Evolutionary conservation across 35 echinoderm and acorn worm species (phyloP).

Genomic region (Diadema setosum): DNA sequence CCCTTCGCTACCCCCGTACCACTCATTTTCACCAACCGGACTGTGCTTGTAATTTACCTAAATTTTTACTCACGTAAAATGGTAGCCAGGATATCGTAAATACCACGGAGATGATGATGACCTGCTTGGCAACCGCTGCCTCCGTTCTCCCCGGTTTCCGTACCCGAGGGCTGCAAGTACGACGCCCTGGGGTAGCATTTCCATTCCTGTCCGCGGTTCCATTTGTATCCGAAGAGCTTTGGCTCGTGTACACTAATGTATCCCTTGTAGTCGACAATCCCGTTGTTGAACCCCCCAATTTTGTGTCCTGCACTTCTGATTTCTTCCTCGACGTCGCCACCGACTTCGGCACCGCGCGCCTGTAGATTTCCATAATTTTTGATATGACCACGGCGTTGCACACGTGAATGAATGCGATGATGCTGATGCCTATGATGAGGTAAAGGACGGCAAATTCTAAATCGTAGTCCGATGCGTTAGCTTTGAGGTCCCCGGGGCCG

Average conservation of each 20-base stretch:
- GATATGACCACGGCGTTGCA: background rate
- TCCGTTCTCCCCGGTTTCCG: background rate
- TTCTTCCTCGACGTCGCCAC: background rate
- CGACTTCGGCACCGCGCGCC: background rate
- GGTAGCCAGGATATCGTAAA: slow-evolving; percentile 41
- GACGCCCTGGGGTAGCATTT: background rate
- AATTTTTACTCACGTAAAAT: slow-evolving; percentile 40
- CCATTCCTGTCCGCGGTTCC: background rate
- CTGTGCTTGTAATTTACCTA: background rate
- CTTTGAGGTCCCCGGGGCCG: slow-evolving; percentile 34
- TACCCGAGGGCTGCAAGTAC: background rate
- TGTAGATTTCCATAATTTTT: background rate
- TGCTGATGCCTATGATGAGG: background rate
- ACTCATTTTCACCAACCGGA: background rate
- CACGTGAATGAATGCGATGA: background rate
- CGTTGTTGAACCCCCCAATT: background rate
- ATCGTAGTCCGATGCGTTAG: background rate
- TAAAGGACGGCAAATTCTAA: slow-evolving; percentile 7
- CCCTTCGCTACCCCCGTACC: too few species aligned
- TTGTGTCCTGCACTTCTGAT: background rate
- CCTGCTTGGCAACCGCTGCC: background rate
- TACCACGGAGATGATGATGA: slow-evolving; percentile 22
- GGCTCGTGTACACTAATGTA: background rate
- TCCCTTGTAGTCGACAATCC: background rate
- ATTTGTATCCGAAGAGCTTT: background rate